These are phyloP conservation scores for Lasioglossum albipes DNA, from an alignment of 1,140 invertebrate genomes.

Conservation along the genomic window DNA sequence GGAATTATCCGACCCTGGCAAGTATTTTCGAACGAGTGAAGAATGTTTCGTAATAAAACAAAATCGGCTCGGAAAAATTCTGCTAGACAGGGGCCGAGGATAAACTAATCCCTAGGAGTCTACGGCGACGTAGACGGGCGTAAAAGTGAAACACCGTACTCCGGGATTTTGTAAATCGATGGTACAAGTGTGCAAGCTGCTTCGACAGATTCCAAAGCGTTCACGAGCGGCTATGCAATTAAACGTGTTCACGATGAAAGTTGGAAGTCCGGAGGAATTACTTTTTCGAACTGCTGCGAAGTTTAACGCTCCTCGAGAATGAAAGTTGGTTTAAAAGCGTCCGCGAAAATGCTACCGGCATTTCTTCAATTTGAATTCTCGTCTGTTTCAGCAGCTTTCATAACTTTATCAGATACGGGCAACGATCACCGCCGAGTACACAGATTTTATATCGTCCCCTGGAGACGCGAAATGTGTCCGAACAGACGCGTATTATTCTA, in stretches of 20 bases:
- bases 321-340: background rate
- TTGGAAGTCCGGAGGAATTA: background rate
- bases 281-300: background rate
- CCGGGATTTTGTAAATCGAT: background rate
- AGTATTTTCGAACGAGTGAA: constrained; percentile 25
- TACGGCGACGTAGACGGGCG: too few relatives aligned
- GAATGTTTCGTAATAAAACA: constrained; percentile 38
- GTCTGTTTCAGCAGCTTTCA: too few relatives aligned
- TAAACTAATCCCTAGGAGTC: background rate
- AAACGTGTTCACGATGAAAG: background rate
- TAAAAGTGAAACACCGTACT: background rate
- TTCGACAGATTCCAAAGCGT: background rate
- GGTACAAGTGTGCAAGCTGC: background rate
- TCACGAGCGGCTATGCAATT: background rate
- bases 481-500: too few relatives aligned
- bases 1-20: constrained; percentile 24
- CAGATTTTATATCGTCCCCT: too few relatives aligned
- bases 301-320: background rate
- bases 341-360: background rate
- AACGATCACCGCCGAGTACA: too few relatives aligned
- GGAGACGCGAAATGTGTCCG: too few relatives aligned
- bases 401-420: too few relatives aligned
- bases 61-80: constrained; percentile 23
- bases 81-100: too few relatives aligned
- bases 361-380: background rate